Percentiles rank a stretch among this genome's conserved stretches.
phyloP scores from a whole-genome alignment of 1,140 invertebrate genomes.

The Helicoverpa zea region DNA sequence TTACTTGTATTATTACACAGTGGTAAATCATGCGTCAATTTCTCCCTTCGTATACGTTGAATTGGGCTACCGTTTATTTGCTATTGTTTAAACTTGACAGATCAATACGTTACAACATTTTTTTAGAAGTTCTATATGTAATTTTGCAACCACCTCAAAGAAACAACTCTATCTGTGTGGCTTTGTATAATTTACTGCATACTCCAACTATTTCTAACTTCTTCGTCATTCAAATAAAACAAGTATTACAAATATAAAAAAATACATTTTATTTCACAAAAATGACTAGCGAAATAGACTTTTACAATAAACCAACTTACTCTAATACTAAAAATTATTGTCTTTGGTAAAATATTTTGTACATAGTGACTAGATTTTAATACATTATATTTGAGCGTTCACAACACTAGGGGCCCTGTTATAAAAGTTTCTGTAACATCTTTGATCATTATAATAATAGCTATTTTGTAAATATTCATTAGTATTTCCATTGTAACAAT shows the following conservation, averaged over 20 bases:
- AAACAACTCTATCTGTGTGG: too few relatives aligned
- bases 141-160: not conserved
- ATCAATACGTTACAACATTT: conserved; percentile 7
- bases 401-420: conserved; percentile 70
- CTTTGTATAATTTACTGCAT: too few relatives aligned
- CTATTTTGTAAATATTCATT: conserved; percentile 70
- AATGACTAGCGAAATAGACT: conserved; percentile 57
- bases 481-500: conserved; percentile 62
- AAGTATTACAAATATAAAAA: conserved; percentile 53
- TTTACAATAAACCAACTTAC: conserved; percentile 52
- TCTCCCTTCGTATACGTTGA: conserved; percentile 59
- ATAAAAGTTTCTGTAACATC: conserved; percentile 76
- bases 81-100: conserved; percentile 46
- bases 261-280: conserved; percentile 52
- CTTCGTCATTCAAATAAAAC: conserved; percentile 26
- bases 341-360: conserved; percentile 59
- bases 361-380: conserved; percentile 66
- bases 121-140: not conserved
- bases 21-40: conserved; percentile 80
- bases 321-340: conserved; percentile 51
- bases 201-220: not conserved
- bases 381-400: conserved; percentile 77
- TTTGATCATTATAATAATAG: conserved; percentile 77
- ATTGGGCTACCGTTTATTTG: conserved; percentile 48
- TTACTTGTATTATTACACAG: conserved; percentile 77